phyloP scores from a whole-genome alignment of 2,113 vertebrate species.

The Eulacestoma nigropectus region DNA sequence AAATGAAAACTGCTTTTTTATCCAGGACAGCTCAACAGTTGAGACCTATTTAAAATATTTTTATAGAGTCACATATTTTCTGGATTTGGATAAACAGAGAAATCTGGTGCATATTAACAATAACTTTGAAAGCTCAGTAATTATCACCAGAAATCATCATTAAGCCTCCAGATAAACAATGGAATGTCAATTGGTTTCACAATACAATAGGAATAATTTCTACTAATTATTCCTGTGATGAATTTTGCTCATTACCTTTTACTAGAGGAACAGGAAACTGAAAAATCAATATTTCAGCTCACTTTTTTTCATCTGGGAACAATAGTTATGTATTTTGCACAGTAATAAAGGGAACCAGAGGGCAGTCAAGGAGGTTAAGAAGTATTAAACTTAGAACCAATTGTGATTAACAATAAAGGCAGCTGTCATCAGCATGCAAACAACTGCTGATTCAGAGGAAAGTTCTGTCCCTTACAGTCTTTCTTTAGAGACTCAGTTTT shows the following conservation, averaged over 20 bases:
- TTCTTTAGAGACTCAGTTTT: not conserved
- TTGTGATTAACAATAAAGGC: not conserved
- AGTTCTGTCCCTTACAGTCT: not conserved
- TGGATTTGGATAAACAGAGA: not conserved
- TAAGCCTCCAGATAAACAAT: slow-evolving; percentile 10
- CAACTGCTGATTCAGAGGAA: not conserved
- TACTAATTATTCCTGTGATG: slow-evolving; percentile 26
- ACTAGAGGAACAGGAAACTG: not conserved
- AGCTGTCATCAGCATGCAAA: not conserved
- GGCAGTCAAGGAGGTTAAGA: not conserved
- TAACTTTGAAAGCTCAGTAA: slow-evolving; percentile 5
- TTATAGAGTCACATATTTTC: not conserved
- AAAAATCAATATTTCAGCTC: slow-evolving; percentile 3
- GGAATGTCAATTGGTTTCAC: not conserved
- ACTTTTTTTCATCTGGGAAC: not conserved
- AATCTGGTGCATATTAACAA: not conserved
- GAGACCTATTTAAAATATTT: slow-evolving; percentile 9
- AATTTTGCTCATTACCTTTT: slow-evolving; percentile 3
- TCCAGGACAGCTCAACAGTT: not conserved
- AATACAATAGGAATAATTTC: not conserved
- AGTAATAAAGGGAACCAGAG: not conserved
- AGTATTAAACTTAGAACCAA: not conserved
- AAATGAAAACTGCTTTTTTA: not conserved
- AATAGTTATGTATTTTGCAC: not conserved
- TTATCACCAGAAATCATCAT: slow-evolving; percentile 8